A percentile compares a stretch with the other conserved stretches of the same genome.
phyloP scores from a whole-genome alignment of 2,888 invertebrate genomes.

The Diaperis boleti region DNA sequence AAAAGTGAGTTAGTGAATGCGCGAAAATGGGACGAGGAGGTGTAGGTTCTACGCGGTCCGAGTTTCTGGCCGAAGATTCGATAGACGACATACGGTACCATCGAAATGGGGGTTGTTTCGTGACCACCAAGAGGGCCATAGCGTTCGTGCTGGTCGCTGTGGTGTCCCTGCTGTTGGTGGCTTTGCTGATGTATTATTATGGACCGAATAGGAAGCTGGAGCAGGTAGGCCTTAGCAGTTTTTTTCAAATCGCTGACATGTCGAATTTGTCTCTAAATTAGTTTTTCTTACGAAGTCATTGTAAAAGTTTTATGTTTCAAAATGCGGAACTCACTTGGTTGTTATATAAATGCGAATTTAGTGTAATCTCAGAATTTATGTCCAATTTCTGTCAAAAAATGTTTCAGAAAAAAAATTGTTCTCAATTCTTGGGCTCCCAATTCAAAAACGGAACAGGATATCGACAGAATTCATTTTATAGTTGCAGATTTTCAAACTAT shows the following conservation, averaged over 20 bases:
- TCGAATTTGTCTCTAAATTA: no score
- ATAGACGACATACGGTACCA: conserved; percentile 71
- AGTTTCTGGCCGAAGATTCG: conserved; percentile 73
- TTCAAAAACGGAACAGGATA: no score
- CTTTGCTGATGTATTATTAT: conserved; percentile 61
- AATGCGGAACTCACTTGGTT: no score
- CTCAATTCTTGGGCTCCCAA: no score
- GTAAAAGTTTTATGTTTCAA: neutral
- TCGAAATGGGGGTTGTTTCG: conserved; percentile 73
- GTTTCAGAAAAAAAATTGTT: no score
- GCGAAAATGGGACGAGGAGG: conserved; percentile 50
- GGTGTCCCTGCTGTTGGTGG: conserved; percentile 56
- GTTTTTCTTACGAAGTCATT: neutral
- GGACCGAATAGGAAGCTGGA: conserved; percentile 56
- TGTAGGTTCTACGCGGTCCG: conserved; percentile 68
- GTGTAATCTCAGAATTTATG: no score
- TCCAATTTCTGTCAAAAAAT: no score
- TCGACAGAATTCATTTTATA: no score
- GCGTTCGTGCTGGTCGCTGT: conserved; percentile 64
- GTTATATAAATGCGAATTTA: no score
- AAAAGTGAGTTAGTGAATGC: conserved; percentile 7
- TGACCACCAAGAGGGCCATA: conserved; percentile 71
- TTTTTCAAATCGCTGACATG: no score
- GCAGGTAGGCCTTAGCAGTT: conserved; percentile 53
- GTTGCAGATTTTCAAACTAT: no score